Evolutionary conservation across 2,797 vertebrate species (phyloP).

Genomic region (Coilia nasus): DNA sequence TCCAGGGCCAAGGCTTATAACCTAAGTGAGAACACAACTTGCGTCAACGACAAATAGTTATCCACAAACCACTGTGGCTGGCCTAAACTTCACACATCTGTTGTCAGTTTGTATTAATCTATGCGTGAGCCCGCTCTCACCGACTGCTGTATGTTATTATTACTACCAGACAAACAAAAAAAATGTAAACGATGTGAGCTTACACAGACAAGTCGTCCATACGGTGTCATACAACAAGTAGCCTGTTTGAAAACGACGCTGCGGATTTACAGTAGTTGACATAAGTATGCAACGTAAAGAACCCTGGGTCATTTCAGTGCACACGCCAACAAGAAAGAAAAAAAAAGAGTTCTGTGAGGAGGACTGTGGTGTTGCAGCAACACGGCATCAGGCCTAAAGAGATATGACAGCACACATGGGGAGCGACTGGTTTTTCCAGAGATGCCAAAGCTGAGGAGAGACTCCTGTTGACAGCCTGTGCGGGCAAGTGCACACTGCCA

Average conservation of each 20-base stretch:
- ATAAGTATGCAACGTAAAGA: slow-evolving; percentile 9
- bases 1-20: background rate
- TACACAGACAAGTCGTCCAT: background rate
- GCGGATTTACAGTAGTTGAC: background rate
- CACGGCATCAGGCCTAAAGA: background rate
- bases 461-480: slow-evolving; percentile 14
- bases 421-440: slow-evolving; percentile 26
- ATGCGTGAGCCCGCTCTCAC: background rate
- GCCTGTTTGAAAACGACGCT: background rate
- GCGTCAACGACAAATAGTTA: background rate
- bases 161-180: background rate
- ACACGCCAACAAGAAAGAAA: background rate
- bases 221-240: background rate
- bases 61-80: background rate
- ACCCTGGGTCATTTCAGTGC: slow-evolving; percentile 4
- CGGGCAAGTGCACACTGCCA: background rate
- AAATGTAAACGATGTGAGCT: background rate
- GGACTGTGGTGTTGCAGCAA: slow-evolving; percentile 23
- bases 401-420: slow-evolving; percentile 20
- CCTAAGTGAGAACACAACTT: background rate
- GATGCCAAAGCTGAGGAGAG: slow-evolving; percentile 7
- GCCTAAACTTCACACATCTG: background rate
- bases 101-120: background rate
- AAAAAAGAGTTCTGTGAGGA: background rate
- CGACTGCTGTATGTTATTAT: background rate